Evolutionary conservation across 2,113 vertebrate genomes (phyloP).

Genomic region (Zosterops lateralis): DNA sequence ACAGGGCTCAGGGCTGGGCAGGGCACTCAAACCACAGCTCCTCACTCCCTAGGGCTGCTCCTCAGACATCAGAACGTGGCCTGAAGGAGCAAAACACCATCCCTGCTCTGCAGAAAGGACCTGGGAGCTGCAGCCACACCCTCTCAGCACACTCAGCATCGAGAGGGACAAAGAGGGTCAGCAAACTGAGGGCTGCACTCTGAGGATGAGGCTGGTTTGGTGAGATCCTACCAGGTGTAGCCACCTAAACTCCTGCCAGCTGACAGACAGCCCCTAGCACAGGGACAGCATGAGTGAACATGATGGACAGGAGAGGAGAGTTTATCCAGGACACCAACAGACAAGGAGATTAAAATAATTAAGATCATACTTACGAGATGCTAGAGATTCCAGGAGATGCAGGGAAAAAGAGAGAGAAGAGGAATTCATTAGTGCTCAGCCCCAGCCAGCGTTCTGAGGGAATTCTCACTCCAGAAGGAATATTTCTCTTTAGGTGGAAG

Average conservation of each 20-base stretch:
- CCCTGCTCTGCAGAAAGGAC: background rate
- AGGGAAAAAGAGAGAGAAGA: constrained; percentile 40
- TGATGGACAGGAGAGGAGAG: background rate
- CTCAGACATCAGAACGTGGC: background rate
- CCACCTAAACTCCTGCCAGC: background rate
- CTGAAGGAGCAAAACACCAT: background rate
- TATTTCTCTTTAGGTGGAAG: background rate
- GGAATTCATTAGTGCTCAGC: constrained; percentile 35
- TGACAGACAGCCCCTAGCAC: background rate
- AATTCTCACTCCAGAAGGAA: background rate
- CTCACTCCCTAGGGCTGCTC: background rate
- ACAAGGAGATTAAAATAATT: background rate
- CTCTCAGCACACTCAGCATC: background rate
- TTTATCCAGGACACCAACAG: constrained; percentile 2
- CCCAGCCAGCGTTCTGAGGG: background rate
- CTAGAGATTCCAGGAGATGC: background rate
- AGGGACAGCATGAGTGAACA: background rate
- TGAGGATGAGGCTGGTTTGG: background rate
- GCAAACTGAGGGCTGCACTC: background rate
- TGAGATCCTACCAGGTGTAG: background rate
- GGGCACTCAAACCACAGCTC: background rate
- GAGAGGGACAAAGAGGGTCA: background rate
- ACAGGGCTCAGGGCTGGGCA: background rate
- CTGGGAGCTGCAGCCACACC: background rate
- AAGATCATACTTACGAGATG: constrained; percentile 32